phyloP scores from a whole-genome alignment of 2,888 invertebrate species.

The Drosophila putrida region DNA sequence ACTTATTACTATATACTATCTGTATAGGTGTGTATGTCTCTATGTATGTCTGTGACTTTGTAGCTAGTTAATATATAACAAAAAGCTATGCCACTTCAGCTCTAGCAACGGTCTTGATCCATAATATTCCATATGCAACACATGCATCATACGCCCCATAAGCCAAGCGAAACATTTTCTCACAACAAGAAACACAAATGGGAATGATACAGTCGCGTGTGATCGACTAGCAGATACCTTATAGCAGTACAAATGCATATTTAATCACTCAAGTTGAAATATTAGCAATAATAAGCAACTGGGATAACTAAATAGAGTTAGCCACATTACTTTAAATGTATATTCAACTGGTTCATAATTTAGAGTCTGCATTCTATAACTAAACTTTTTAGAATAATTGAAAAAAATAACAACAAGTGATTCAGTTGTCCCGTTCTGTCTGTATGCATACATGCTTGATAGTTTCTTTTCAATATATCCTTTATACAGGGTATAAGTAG shows the following conservation, averaged over 20 bases:
- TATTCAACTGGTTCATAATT: no score
- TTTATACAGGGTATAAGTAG: conserved; percentile 10
- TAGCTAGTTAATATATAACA: conserved; percentile 25
- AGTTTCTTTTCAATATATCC: background rate
- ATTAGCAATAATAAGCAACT: no score
- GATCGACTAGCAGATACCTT: conserved; percentile 2
- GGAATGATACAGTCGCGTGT: background rate
- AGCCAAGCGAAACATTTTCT: conserved; percentile 29
- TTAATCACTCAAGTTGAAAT: background rate
- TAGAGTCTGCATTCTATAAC: background rate
- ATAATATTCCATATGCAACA: conserved; percentile 5
- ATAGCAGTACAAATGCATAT: background rate
- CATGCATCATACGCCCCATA: conserved; percentile 41
- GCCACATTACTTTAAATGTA: no score
- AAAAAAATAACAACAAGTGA: no score
- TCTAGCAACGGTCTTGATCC: conserved; percentile 23
- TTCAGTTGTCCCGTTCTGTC: no score
- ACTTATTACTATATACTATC: conserved; percentile 20
- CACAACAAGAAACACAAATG: background rate
- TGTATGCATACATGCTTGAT: no score
- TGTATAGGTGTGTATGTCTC: conserved; percentile 24
- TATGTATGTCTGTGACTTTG: conserved; percentile 15
- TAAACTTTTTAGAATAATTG: background rate
- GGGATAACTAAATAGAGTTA: no score
- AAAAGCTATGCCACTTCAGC: conserved; percentile 21